Conservation (phyloP, 2,113 vertebrate genomes). For the Dicrurus megarhynchus region DNA sequence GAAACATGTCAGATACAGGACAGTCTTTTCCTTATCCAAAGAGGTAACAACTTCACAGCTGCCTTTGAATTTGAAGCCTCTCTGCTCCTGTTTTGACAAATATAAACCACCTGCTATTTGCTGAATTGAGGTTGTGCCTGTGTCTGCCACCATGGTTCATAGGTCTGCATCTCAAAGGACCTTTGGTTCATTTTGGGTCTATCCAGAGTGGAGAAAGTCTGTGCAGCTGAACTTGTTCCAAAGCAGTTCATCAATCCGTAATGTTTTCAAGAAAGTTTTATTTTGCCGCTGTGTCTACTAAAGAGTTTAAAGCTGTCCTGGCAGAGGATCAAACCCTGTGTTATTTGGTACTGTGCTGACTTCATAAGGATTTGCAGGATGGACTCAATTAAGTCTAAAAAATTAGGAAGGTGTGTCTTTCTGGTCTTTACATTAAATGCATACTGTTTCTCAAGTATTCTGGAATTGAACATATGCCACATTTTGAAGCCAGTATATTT, state of each 20-base stretch:
- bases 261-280: conserved; percentile 75
- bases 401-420: conserved; percentile 59
- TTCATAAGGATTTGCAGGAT: conserved; percentile 60
- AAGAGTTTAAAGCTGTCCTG: conserved; percentile 59
- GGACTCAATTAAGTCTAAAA: conserved; percentile 63
- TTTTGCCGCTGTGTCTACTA: conserved; percentile 61
- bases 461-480: conserved; percentile 35
- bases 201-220: conserved; percentile 53
- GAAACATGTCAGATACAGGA: background rate
- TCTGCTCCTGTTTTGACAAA: conserved; percentile 5
- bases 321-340: conserved; percentile 68
- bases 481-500: conserved; percentile 34
- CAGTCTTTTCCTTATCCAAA: background rate
- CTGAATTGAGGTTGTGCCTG: background rate
- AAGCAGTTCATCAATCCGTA: conserved; percentile 70
- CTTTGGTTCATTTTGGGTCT: conserved; percentile 48
- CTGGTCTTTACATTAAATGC: conserved; percentile 50
- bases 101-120: background rate
- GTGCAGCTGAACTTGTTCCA: conserved; percentile 59
- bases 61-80: background rate
- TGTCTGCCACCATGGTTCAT: background rate
- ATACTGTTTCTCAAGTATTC: conserved; percentile 12
- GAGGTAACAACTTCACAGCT: background rate
- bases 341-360: conserved; percentile 48
- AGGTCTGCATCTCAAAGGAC: conserved; percentile 25